Percentiles rank a stretch among this genome's conserved stretches.
Conservation (phyloP, 2,113 vertebrate genomes). For the Calidris pygmaea region DNA sequence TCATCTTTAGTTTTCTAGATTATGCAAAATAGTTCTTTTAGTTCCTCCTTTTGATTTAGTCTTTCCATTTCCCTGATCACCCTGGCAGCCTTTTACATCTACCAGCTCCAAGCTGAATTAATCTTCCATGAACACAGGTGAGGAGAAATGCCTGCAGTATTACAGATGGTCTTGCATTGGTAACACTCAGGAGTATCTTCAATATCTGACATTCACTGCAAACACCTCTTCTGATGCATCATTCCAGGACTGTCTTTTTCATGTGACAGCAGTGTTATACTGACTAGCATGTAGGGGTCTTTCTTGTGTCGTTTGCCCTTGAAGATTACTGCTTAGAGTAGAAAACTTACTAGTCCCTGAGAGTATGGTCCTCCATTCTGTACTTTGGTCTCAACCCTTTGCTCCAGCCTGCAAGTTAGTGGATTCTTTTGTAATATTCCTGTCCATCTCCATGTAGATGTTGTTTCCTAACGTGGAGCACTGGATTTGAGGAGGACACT, state of each 20-base stretch:
- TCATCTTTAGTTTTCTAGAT: neutral
- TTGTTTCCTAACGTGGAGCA: neutral
- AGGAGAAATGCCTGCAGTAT: neutral
- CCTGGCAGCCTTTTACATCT: neutral
- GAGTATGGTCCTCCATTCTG: neutral
- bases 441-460: neutral
- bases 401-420: neutral
- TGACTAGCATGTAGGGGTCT: rapidly evolving
- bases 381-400: neutral
- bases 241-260: neutral
- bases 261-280: rapidly evolving
- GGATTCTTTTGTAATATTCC: neutral
- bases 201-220: neutral
- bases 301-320: neutral
- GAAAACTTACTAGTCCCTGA: neutral
- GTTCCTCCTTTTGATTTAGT: neutral
- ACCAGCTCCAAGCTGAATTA: neutral
- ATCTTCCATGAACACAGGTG: neutral
- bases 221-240: neutral
- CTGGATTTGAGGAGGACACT: neutral
- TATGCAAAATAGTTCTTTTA: neutral
- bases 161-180: neutral
- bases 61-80: neutral
- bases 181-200: neutral
- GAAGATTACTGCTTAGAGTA: neutral